Evolutionary conservation across 2,888 invertebrate species (phyloP).

Genomic region (Aricia artaxerxes): DNA sequence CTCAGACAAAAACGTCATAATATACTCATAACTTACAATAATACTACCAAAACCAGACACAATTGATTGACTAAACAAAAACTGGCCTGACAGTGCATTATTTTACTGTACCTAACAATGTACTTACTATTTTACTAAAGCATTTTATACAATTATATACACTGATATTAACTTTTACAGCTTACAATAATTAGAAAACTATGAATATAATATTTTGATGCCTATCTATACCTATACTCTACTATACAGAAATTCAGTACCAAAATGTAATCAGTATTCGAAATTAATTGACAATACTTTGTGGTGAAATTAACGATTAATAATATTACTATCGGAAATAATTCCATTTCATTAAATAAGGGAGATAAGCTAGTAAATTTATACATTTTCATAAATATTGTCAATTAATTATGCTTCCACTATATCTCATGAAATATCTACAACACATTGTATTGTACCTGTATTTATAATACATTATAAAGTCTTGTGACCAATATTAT

Average conservation of each 20-base stretch:
- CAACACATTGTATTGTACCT: slow-evolving; percentile 8
- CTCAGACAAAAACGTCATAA: neutral
- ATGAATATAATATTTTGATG: slow-evolving; percentile 29
- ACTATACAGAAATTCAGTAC: neutral
- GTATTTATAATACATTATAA: neutral
- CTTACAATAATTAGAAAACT: slow-evolving; percentile 6
- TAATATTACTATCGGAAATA: neutral
- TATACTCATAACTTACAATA: neutral
- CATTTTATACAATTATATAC: slow-evolving; percentile 26
- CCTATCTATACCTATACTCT: slow-evolving; percentile 22
- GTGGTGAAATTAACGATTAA: neutral
- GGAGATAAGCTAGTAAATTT: neutral
- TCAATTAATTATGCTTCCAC: slow-evolving; percentile 15
- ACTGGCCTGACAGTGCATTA: slow-evolving; percentile 6
- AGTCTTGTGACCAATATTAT: slow-evolving; percentile 11
- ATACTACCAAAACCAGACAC: neutral
- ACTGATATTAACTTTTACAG: slow-evolving; percentile 5
- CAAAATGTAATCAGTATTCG: neutral
- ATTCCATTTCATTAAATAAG: neutral
- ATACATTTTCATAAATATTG: slow-evolving; percentile 14
- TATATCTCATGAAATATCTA: neutral
- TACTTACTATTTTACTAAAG: slow-evolving; percentile 13
- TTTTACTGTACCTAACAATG: slow-evolving; percentile 12
- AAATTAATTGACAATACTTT: slow-evolving; percentile 18
- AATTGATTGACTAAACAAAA: neutral